These are phyloP conservation scores for Pachliopta kotzebuea DNA, from an alignment of 2,888 invertebrate species.

Conservation along the genomic window DNA sequence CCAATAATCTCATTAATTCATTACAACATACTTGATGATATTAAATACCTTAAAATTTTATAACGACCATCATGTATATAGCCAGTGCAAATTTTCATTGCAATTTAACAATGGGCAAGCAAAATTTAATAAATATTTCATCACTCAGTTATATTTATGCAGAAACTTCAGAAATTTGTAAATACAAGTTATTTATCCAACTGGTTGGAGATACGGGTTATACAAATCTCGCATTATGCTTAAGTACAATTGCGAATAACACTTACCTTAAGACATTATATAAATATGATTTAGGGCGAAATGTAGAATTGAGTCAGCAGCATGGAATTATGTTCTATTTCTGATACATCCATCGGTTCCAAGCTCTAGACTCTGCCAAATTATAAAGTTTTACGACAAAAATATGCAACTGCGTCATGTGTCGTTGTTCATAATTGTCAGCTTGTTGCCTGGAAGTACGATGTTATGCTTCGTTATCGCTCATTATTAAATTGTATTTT, in stretches of 20 bases:
- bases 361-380: conserved; percentile 68
- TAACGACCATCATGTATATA: no score
- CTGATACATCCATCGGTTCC: conserved; percentile 59
- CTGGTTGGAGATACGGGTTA: no score
- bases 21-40: no score
- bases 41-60: no score
- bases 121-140: no score
- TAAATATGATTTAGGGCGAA: conserved; percentile 38
- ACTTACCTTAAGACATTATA: conserved; percentile 23
- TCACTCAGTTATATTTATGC: no score
- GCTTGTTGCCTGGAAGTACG: conserved; percentile 10
- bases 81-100: no score
- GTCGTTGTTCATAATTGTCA: conserved; percentile 27
- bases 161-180: no score
- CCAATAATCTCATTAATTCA: no score
- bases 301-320: conserved; percentile 53
- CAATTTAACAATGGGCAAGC: no score
- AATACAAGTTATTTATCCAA: no score
- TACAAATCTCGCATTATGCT: not conserved
- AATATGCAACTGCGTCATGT: conserved; percentile 63
- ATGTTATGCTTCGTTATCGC: not conserved
- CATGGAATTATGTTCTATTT: conserved; percentile 70
- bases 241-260: conserved; percentile 12
- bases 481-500: no score
- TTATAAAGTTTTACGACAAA: conserved; percentile 71